Base-by-base conservation (phyloP, 2,888 invertebrate species). In the Furcula furcula region DNA sequence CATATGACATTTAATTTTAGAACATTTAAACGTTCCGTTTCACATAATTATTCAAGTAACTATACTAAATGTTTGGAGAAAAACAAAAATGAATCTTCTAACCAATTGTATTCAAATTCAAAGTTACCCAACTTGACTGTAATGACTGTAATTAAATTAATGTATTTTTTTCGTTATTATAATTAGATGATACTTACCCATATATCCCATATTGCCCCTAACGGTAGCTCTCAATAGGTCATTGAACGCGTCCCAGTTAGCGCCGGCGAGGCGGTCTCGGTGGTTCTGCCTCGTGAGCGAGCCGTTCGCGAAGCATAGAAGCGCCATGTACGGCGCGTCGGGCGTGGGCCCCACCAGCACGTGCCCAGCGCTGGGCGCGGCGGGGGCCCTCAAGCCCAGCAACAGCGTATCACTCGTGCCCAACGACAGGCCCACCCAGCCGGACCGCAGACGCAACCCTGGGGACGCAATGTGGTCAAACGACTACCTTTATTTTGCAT, bases 401-500 rank as follows among this genome's bases (percentile, higher is more conserved):
- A 98, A 94, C 1, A 98, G 76, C 0, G 97, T 98, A 79, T 99
- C 98, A 74, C 98, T 98, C 0, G 98, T 98, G 4, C 99, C 98
- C 34, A 97, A 85, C 57, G 97, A 96, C 26, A 98, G 93, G 0
- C 95, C 96, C 11, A 98, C 88, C 90, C 97, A 97, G 33, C 94
- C 94, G 19, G 94, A 86, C 9, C 91, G 90, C 3, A 98, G 88
- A 20, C 94, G 91, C 90, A 98, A 94, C 4, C 96, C 97, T 92
- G 38, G 0, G 10, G 7, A 10, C n/a, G n/a, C n/a, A n/a, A n/a
- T n/a, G n/a, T n/a, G n/a, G n/a, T n/a, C n/a, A n/a, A n/a, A n/a
- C n/a, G n/a, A n/a, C n/a, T n/a, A n/a, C n/a, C n/a, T n/a, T n/a
- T n/a, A n/a, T n/a, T n/a, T n/a, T n/a, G n/a, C n/a, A n/a, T n/a